Percentiles rank a stretch among this genome's conserved stretches.
Evolutionary conservation across 2,797 vertebrate genomes (phyloP).

Genomic region (Tragopan temminckii): DNA sequence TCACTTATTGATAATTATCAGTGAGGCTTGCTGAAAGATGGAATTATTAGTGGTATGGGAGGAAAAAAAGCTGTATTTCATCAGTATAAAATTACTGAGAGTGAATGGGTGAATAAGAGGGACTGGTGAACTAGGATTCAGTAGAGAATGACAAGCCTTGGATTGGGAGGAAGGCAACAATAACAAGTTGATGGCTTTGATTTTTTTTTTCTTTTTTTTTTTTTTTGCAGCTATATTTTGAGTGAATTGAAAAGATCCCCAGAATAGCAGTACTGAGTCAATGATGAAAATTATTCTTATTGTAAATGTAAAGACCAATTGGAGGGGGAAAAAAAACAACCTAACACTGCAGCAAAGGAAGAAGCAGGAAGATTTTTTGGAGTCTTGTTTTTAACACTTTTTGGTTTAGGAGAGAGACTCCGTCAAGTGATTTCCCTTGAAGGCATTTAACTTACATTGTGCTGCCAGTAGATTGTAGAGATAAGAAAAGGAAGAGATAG

Average conservation of each 20-base stretch:
- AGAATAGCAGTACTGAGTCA: conserved; percentile 61
- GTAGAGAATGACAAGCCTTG: not conserved
- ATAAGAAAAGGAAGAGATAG: not conserved
- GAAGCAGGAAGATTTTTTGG: not conserved
- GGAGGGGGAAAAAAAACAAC: not conserved
- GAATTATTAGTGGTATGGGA: not conserved
- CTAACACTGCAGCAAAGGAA: not conserved
- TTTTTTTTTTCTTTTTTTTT: not conserved
- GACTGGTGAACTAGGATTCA: not conserved
- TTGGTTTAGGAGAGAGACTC: not conserved
- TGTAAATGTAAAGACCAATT: conserved; percentile 51
- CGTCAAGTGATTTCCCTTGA: not conserved
- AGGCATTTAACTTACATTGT: not conserved
- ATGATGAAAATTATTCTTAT: conserved; percentile 46
- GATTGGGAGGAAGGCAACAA: not conserved
- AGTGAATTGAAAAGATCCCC: conserved; percentile 15
- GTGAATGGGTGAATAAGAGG: not conserved
- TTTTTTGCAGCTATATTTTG: conserved; percentile 32
- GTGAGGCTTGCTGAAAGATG: not conserved
- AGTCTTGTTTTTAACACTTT: not conserved
- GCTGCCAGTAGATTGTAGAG: not conserved
- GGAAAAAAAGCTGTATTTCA: not conserved
- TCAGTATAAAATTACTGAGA: not conserved
- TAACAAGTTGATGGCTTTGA: conserved; percentile 30
- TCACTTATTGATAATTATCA: not conserved